A percentile compares a stretch with the other conserved stretches of the same genome.
Evolutionary conservation across 2,797 vertebrate genomes (phyloP).

Genomic region (Muscicapa comitata): DNA sequence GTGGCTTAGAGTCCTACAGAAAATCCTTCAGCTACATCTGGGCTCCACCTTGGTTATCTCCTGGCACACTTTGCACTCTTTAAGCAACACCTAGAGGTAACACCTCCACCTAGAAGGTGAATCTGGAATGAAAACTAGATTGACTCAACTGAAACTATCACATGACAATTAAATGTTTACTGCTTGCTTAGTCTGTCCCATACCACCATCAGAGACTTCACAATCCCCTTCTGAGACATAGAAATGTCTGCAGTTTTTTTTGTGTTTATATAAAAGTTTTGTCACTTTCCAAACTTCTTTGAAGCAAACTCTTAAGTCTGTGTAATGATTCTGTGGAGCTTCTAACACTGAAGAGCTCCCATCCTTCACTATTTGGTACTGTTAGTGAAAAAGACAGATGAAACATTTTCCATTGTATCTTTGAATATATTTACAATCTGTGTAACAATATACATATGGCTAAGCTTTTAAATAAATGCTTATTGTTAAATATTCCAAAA

Average conservation of each 20-base stretch:
- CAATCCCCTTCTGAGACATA: slow-evolving; percentile 14
- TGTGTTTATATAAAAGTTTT: slow-evolving; percentile 28
- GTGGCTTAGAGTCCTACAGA: not conserved
- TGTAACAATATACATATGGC: not conserved
- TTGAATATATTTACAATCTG: not conserved
- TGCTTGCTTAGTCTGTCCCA: not conserved
- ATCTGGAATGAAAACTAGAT: not conserved
- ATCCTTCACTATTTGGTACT: slow-evolving; percentile 65
- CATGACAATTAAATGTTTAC: not conserved
- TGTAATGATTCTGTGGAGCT: slow-evolving; percentile 33
- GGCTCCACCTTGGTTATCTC: not conserved
- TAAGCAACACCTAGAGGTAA: not conserved
- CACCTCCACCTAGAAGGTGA: not conserved
- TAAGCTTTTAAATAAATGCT: not conserved
- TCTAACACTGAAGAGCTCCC: slow-evolving; percentile 44
- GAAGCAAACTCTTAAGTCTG: slow-evolving; percentile 29
- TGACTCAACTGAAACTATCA: not conserved
- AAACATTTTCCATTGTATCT: not conserved
- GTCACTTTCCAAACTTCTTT: slow-evolving; percentile 36
- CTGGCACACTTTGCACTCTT: not conserved
- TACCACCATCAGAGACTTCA: slow-evolving; percentile 56
- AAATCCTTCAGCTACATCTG: not conserved
- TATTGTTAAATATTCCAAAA: not conserved
- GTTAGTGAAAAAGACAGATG: not conserved
- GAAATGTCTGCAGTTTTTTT: not conserved